Evolutionary conservation across 2,888 invertebrate species (phyloP).

Genomic region (Megalurothrips usitatus): DNA sequence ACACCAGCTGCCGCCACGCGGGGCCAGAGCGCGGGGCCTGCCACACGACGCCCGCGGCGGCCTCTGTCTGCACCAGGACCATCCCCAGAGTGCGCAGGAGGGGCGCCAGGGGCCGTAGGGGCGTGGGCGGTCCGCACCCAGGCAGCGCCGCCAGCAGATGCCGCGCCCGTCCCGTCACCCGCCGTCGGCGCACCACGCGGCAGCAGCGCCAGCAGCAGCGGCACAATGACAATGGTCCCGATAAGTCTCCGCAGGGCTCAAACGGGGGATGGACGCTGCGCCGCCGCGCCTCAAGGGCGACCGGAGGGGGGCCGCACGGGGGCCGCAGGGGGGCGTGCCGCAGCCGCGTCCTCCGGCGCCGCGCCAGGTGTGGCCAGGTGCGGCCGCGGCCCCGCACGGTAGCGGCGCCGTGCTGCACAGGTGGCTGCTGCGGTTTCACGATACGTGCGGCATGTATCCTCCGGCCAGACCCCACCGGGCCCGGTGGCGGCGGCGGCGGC

Average conservation of each 20-base stretch:
- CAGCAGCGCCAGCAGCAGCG: background rate
- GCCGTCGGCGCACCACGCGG: background rate
- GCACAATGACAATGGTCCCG: slow-evolving; percentile 1
- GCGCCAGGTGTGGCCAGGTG: background rate
- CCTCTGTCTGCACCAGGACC: too few species aligned
- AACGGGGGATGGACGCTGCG: background rate
- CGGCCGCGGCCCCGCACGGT: background rate
- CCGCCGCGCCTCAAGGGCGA: background rate
- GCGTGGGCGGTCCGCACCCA: too few species aligned
- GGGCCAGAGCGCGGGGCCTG: too few species aligned
- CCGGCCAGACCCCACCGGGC: background rate
- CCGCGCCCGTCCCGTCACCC: background rate
- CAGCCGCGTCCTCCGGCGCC: background rate
- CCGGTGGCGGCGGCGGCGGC: too few species aligned
- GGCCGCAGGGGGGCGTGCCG: background rate
- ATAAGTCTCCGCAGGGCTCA: too few species aligned
- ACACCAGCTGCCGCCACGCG: background rate
- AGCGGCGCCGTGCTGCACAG: slow-evolving; percentile 33
- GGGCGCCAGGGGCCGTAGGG: too few species aligned
- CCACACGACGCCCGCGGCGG: too few species aligned
- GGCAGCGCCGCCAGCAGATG: too few species aligned
- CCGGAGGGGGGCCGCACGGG: background rate
- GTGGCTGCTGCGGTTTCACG: slow-evolving; percentile 32
- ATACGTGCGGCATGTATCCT: slow-evolving; percentile 28
- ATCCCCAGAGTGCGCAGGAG: too few species aligned